A percentile compares a stretch with the other conserved stretches of the same genome.
phyloP scores from a whole-genome alignment of 2,888 invertebrate genomes.

The Harmothoe impar region DNA sequence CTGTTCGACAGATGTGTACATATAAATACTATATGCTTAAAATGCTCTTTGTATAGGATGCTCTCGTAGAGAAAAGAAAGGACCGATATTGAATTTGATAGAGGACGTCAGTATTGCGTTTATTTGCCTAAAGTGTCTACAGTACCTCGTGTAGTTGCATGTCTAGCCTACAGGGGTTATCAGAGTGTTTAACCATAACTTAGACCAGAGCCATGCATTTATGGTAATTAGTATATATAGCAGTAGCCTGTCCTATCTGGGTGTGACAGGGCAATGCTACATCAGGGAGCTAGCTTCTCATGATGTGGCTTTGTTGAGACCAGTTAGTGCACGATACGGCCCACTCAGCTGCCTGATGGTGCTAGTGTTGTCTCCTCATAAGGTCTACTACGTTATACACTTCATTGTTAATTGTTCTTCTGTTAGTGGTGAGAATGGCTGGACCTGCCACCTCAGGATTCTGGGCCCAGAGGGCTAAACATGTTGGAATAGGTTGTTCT shows the following conservation, averaged over 20 bases:
- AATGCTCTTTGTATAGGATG: not conserved
- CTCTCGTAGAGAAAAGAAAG: not conserved
- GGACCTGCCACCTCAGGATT: not conserved
- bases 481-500: too few species aligned
- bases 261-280: not conserved
- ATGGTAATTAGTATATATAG: conserved; percentile 29
- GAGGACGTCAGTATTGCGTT: not conserved
- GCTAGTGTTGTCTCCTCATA: not conserved
- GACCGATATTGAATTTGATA: conserved; percentile 8
- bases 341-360: not conserved
- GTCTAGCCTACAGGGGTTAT: not conserved
- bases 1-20: conserved; percentile 5
- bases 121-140: not conserved
- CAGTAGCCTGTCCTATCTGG: not conserved
- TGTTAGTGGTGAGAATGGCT: not conserved
- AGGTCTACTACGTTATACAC: not conserved
- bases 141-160: not conserved
- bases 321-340: not conserved
- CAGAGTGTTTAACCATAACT: not conserved
- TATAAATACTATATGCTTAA: not conserved
- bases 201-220: conserved; percentile 33
- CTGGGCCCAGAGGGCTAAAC: not conserved
- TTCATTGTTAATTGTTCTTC: not conserved
- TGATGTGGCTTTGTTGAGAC: conserved; percentile 18
- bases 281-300: not conserved